phyloP scores from a whole-genome alignment of 2,797 vertebrate genomes.

The Oceanodroma leucorhoa region DNA sequence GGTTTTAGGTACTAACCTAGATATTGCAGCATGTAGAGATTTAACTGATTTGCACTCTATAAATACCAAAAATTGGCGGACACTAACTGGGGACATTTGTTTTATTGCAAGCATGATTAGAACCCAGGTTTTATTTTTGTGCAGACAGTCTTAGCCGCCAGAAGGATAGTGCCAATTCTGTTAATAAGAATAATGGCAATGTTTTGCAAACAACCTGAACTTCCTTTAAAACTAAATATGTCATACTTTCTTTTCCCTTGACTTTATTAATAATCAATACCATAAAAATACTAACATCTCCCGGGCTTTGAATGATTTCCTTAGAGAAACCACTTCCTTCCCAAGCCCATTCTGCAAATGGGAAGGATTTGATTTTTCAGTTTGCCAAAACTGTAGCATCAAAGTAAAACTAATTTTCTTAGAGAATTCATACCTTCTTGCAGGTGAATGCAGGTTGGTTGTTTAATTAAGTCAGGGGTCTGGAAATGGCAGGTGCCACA shows the following conservation, averaged over 20 bases:
- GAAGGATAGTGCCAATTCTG: background rate
- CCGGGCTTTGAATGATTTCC: slow-evolving; percentile 25
- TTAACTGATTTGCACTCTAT: background rate
- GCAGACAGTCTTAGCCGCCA: background rate
- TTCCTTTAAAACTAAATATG: background rate
- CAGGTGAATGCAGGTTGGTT: background rate
- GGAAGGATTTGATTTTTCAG: slow-evolving; percentile 7
- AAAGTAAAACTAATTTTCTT: slow-evolving; percentile 6
- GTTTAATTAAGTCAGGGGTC: background rate
- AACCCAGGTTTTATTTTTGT: background rate
- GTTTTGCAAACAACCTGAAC: background rate
- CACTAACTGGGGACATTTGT: background rate
- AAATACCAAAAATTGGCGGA: background rate
- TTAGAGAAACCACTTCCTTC: background rate
- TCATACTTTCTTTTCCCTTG: background rate
- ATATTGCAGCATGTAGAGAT: background rate
- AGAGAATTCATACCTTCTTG: background rate
- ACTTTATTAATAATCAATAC: slow-evolving; percentile 40
- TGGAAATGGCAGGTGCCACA: background rate
- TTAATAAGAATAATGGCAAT: background rate
- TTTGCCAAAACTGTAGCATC: background rate
- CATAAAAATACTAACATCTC: slow-evolving; percentile 25
- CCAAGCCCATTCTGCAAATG: background rate
- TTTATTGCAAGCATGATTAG: background rate
- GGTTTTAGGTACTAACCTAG: background rate